Percentiles rank a stretch among this genome's conserved stretches.
These are phyloP conservation scores for Coelopa frigida DNA, from an alignment of 1,140 invertebrate genomes.

Conservation along the genomic window DNA sequence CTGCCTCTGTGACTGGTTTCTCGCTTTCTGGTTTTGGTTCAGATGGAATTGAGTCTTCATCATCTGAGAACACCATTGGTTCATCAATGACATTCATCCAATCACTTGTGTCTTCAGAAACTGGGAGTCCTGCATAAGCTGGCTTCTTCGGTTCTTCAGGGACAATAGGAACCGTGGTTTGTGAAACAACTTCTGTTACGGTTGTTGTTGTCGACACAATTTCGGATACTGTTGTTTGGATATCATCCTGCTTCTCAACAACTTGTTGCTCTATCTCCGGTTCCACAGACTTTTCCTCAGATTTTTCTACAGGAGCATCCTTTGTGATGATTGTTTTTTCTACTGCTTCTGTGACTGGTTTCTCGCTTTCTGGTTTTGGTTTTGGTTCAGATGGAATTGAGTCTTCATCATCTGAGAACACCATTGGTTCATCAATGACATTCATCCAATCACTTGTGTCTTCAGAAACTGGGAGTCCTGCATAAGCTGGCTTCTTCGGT, in stretches of 20 bases:
- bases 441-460: conserved; percentile 47
- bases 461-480: conserved; percentile 47
- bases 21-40: no score
- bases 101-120: conserved; percentile 45
- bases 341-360: not conserved
- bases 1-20: no score
- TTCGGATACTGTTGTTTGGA: no score
- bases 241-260: no score
- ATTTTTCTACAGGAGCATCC: not conserved
- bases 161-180: not conserved
- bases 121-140: conserved; percentile 44
- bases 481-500: conserved; percentile 34
- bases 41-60: no score
- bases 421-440: conserved; percentile 49
- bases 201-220: not conserved
- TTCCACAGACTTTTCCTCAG: no score
- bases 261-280: no score
- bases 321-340: not conserved
- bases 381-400: conserved; percentile 20
- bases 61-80: conserved; percentile 18
- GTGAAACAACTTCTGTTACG: not conserved
- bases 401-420: conserved; percentile 45
- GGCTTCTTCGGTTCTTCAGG: conserved; percentile 19
- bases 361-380: not conserved
- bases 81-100: conserved; percentile 50